These are phyloP conservation scores for Diacarnus erythraeanus DNA, from an alignment of 37 sponge, comb jelly and placozoan species.

Conservation along the genomic window DNA sequence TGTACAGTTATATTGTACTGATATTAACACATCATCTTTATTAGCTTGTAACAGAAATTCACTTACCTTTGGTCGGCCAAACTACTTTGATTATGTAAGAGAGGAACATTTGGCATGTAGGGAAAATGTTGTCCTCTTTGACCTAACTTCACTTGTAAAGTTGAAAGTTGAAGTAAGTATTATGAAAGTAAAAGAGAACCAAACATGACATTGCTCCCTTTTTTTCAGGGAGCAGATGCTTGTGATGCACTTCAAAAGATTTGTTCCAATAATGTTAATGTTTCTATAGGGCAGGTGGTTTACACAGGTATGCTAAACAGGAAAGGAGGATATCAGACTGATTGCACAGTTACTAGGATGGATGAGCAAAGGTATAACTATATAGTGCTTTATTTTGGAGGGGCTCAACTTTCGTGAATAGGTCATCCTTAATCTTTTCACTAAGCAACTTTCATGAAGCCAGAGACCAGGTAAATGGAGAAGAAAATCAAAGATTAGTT, in stretches of 20 bases:
- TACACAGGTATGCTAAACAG: constrained; percentile 86
- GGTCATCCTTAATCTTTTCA: too few species aligned
- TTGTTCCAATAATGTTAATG: constrained; percentile 45
- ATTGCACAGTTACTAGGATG: constrained; percentile 61
- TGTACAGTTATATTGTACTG: too few species aligned
- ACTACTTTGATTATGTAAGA: constrained; percentile 59
- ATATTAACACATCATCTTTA: too few species aligned
- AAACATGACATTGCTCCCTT: too few species aligned
- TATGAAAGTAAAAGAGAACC: not conserved
- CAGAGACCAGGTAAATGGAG: too few species aligned
- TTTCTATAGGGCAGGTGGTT: constrained; percentile 52
- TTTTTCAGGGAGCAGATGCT: constrained; percentile 53
- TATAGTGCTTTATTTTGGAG: too few species aligned
- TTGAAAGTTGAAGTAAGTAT: constrained; percentile 57
- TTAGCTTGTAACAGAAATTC: too few species aligned
- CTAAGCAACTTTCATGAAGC: too few species aligned
- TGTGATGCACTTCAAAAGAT: constrained; percentile 37
- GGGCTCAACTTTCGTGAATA: too few species aligned
- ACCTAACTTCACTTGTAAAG: constrained; percentile 79
- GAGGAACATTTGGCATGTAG: constrained; percentile 70
- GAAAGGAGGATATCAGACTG: constrained; percentile 70
- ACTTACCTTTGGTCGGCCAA: constrained; percentile 59
- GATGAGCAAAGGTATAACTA: constrained; percentile 38
- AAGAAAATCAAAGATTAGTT: too few species aligned
- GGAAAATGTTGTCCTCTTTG: constrained; percentile 72